Evolutionary conservation across 2,797 vertebrate species (phyloP).

Genomic region (Chloroceryle inda): DNA sequence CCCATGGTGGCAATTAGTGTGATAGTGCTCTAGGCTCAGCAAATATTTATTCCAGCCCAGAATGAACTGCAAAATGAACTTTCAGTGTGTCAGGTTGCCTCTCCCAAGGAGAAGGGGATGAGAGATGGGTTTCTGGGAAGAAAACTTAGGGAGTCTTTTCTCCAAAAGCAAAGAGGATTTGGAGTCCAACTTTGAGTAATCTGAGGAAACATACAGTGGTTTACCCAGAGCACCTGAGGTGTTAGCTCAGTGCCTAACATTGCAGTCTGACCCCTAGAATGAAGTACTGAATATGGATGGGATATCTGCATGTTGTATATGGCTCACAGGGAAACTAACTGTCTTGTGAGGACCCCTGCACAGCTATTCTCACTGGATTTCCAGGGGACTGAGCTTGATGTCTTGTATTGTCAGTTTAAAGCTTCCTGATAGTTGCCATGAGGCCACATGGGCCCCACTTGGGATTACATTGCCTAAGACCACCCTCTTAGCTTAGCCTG

Average conservation of each 20-base stretch:
- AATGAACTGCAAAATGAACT: neutral
- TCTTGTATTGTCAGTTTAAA: neutral
- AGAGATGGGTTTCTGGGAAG: neutral
- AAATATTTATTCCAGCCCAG: neutral
- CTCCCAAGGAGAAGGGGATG: neutral
- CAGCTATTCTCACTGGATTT: neutral
- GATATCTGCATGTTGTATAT: fast-evolving
- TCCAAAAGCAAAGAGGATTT: neutral
- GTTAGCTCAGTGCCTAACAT: neutral
- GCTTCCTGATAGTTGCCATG: neutral
- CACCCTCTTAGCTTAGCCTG: neutral
- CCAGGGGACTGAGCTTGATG: neutral
- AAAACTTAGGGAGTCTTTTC: neutral
- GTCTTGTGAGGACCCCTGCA: neutral
- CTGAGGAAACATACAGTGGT: neutral
- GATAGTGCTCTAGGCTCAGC: neutral
- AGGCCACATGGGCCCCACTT: neutral
- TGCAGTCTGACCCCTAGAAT: neutral
- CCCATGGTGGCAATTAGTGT: neutral
- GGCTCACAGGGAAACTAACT: neutral
- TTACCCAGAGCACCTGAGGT: neutral
- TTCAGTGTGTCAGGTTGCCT: neutral
- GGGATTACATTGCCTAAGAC: fast-evolving
- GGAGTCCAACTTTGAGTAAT: neutral
- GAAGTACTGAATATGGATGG: neutral